A percentile compares a stretch with the other conserved stretches of the same genome.
phyloP scores from a whole-genome alignment of 2,113 vertebrate species.

The Ochotona princeps region DNA sequence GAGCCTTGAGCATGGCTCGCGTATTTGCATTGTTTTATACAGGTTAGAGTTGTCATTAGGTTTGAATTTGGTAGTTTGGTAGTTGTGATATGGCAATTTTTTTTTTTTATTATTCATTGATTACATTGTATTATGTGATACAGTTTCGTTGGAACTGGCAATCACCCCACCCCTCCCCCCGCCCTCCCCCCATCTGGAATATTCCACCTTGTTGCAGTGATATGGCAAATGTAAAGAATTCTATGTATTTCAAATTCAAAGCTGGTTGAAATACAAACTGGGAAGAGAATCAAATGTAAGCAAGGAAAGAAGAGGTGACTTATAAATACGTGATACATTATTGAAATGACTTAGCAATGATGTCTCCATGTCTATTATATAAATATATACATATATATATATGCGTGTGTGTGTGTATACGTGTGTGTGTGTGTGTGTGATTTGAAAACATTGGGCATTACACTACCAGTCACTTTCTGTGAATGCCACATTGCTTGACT shows the following conservation, averaged over 20 bases:
- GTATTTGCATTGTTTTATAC: background rate
- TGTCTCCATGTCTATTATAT: background rate
- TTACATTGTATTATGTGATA: too few species aligned
- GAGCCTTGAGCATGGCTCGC: accelerated
- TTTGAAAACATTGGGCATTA: background rate
- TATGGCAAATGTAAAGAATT: accelerated
- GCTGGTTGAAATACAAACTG: too few species aligned
- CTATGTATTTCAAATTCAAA: background rate
- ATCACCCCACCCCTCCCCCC: too few species aligned
- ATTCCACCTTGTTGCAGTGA: too few species aligned
- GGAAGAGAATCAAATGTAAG: background rate
- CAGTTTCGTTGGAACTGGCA: too few species aligned
- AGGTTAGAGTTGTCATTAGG: accelerated
- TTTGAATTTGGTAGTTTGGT: accelerated
- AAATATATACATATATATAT: background rate
- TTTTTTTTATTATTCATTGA: too few species aligned
- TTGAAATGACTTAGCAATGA: background rate
- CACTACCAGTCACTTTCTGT: too few species aligned
- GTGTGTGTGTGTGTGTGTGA: too few species aligned
- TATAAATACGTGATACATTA: accelerated
- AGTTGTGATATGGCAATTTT: too few species aligned
- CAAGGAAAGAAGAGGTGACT: background rate
- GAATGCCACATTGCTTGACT: background rate
- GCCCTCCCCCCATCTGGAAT: too few species aligned
- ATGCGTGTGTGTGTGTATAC: too few species aligned